phyloP scores from a whole-genome alignment of 2,888 invertebrate species.

The Trissonchulus latispiculum region DNA sequence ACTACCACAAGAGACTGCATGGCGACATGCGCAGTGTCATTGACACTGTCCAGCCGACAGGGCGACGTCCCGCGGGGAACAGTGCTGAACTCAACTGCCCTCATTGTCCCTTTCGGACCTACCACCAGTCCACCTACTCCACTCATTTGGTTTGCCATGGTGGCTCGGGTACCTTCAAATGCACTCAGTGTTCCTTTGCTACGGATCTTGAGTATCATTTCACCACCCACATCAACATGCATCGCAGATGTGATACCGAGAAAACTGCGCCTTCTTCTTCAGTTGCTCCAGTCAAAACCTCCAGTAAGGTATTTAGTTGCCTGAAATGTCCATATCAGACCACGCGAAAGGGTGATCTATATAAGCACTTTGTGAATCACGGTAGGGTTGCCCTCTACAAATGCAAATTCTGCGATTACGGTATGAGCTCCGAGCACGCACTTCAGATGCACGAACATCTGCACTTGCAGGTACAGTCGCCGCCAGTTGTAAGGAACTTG shows the following conservation, averaged over 20 bases:
- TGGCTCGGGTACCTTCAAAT: neutral
- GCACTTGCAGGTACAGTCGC: neutral
- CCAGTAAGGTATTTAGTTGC: neutral
- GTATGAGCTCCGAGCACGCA: neutral
- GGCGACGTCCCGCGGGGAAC: neutral
- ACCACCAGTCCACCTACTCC: neutral
- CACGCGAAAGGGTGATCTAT: neutral
- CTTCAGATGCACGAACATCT: neutral
- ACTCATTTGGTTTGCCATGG: neutral
- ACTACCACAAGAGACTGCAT: neutral
- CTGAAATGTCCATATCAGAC: neutral
- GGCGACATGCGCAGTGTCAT: neutral
- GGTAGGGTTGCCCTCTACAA: neutral
- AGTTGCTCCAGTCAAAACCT: neutral
- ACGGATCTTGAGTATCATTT: neutral
- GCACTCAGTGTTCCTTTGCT: neutral
- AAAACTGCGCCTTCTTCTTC: neutral
- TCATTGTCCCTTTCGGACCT: neutral
- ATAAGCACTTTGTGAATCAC: neutral
- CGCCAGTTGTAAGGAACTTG: neutral
- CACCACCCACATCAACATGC: neutral
- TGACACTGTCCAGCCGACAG: neutral
- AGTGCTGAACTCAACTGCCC: neutral
- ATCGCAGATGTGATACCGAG: neutral
- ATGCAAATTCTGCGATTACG: neutral